Percentiles rank a stretch among this genome's conserved stretches.
Conservation (phyloP, 92 coral and sea anemone genomes). For the Phenganax stokvisi region DNA sequence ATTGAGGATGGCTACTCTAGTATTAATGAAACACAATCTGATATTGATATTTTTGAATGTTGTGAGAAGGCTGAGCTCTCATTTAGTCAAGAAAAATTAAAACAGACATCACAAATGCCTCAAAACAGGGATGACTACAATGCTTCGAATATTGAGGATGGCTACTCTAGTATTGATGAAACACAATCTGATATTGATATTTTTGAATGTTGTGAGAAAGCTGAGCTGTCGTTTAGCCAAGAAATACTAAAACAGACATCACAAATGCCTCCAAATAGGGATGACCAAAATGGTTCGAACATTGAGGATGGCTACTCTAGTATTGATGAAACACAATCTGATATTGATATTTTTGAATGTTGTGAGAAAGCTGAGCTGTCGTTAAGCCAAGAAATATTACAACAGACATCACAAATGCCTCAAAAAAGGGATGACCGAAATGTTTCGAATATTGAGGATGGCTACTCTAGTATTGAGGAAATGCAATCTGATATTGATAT, state of each 20-base stretch:
- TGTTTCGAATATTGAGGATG: background rate
- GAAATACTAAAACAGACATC: background rate
- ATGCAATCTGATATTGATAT: background rate
- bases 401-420: background rate
- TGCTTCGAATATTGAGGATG: too few species aligned
- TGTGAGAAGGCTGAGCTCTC: too few species aligned
- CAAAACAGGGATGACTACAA: background rate
- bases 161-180: background rate
- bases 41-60: too few species aligned
- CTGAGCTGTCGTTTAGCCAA: constrained; percentile 6
- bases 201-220: constrained; percentile 2
- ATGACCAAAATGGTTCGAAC: too few species aligned
- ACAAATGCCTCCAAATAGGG: too few species aligned
- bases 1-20: background rate
- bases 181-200: background rate
- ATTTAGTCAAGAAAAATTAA: background rate
- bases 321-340: background rate
- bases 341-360: constrained; percentile 10
- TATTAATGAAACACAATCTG: too few species aligned
- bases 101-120: too few species aligned
- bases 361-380: background rate
- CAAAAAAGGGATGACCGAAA: background rate
- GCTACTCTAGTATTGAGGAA: background rate
- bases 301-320: background rate
- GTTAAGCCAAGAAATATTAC: background rate